Evolutionary conservation across 2,113 vertebrate species (phyloP).

Genomic region (Oncorhynchus nerka): DNA sequence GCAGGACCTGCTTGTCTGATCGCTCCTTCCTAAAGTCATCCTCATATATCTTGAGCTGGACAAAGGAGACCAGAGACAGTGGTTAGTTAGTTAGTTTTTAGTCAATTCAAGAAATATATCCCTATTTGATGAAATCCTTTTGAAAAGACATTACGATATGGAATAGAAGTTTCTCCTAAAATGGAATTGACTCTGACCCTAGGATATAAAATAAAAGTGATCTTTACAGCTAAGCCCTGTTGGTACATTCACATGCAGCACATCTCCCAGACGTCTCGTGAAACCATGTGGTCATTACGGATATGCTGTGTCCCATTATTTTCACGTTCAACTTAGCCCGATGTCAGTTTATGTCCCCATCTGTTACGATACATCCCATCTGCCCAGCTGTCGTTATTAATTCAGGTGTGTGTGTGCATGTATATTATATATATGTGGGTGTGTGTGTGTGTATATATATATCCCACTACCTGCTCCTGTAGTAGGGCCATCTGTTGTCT

Average conservation of each 20-base stretch:
- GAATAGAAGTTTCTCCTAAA: too few relatives aligned
- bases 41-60: conserved; percentile 78
- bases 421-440: conserved; percentile 45
- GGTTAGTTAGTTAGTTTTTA: background rate
- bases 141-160: too few relatives aligned
- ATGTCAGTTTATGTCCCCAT: background rate
- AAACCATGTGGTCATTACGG: background rate
- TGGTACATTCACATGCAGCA: background rate
- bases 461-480: background rate
- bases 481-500: background rate
- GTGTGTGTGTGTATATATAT: conserved; percentile 20
- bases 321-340: background rate
- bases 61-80: background rate
- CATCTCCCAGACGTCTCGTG: background rate
- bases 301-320: background rate
- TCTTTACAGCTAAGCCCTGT: background rate
- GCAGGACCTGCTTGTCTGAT: conserved; percentile 78
- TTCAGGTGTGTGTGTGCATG: background rate
- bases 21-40: conserved; percentile 78
- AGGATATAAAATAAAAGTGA: background rate
- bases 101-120: too few relatives aligned
- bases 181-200: too few relatives aligned
- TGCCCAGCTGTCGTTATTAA: background rate
- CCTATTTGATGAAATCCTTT: too few relatives aligned
- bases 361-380: background rate